phyloP scores from a whole-genome alignment of 2,797 vertebrate genomes.

The Gallinago solitaria region DNA sequence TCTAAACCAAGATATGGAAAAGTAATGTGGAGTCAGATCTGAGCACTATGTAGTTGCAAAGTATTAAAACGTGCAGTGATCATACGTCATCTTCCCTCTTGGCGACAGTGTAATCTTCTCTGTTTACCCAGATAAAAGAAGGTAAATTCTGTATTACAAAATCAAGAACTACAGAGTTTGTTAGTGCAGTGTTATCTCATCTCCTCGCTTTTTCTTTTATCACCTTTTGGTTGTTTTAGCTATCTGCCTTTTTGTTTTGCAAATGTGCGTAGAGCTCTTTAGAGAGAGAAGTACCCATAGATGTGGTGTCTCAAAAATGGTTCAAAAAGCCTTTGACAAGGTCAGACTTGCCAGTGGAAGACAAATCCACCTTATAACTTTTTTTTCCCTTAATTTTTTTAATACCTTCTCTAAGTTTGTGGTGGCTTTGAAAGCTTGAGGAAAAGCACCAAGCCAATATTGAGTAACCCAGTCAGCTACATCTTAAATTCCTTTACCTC shows the following conservation, averaged over 20 bases:
- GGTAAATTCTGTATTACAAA: slow-evolving; percentile 46
- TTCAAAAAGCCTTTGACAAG: slow-evolving; percentile 18
- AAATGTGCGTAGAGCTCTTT: background rate
- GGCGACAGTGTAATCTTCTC: background rate
- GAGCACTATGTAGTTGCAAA: background rate
- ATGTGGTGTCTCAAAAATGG: background rate
- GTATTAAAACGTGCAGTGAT: background rate
- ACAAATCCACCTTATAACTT: background rate
- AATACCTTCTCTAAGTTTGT: background rate
- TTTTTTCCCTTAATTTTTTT: background rate
- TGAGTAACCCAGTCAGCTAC: fast-evolving
- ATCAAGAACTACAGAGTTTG: slow-evolving; percentile 22
- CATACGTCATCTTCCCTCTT: background rate
- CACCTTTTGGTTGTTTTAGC: background rate
- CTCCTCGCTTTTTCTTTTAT: background rate
- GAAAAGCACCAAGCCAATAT: background rate
- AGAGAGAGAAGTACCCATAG: background rate
- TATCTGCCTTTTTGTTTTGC: slow-evolving; percentile 31
- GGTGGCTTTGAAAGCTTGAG: background rate
- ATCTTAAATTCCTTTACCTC: background rate
- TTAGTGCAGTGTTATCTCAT: slow-evolving; percentile 36
- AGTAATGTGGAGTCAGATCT: background rate
- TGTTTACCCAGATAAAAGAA: slow-evolving; percentile 38
- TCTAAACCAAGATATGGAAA: background rate
- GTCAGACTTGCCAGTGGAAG: slow-evolving; percentile 25